Percentiles rank a stretch among this genome's conserved stretches.
phyloP scores from a whole-genome alignment of 2,797 vertebrate species.

The Pipistrellus kuhlii region DNA sequence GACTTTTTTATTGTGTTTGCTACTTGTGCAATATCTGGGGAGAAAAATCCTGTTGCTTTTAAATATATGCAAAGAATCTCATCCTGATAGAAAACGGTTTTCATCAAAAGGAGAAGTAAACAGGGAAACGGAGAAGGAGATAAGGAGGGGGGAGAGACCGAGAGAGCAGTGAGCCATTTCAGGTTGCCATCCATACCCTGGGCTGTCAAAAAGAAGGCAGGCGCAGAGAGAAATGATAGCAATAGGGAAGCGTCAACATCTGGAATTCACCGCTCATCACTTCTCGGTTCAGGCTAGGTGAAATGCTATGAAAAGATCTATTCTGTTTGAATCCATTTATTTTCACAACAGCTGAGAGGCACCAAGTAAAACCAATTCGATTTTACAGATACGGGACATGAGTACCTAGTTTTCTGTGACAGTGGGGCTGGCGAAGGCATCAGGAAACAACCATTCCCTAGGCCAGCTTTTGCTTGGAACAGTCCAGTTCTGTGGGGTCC shows the following conservation, averaged over 20 bases:
- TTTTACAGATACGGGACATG: neutral
- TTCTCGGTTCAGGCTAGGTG: conserved; percentile 47
- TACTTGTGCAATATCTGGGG: neutral
- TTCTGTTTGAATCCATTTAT: conserved; percentile 52
- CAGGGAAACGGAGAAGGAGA: neutral
- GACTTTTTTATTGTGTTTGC: conserved; percentile 34
- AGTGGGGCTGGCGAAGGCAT: neutral
- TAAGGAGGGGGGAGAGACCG: neutral
- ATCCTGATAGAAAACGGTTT: neutral
- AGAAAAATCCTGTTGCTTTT: conserved; percentile 36
- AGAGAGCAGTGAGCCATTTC: neutral
- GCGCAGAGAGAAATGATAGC: conserved; percentile 12
- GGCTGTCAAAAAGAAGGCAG: conserved; percentile 39
- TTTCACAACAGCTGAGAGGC: conserved; percentile 37
- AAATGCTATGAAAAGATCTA: conserved; percentile 54
- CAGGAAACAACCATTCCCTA: neutral
- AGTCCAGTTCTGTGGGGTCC: neutral
- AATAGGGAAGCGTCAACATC: neutral
- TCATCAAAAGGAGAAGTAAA: neutral
- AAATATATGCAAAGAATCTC: conserved; percentile 53
- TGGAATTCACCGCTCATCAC: conserved; percentile 54
- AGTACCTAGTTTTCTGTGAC: neutral
- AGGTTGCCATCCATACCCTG: neutral
- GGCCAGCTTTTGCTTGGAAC: neutral
- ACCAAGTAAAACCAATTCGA: neutral